These are phyloP conservation scores for Alouatta palliata DNA, from an alignment of 2,113 vertebrate genomes.

Conservation along the genomic window DNA sequence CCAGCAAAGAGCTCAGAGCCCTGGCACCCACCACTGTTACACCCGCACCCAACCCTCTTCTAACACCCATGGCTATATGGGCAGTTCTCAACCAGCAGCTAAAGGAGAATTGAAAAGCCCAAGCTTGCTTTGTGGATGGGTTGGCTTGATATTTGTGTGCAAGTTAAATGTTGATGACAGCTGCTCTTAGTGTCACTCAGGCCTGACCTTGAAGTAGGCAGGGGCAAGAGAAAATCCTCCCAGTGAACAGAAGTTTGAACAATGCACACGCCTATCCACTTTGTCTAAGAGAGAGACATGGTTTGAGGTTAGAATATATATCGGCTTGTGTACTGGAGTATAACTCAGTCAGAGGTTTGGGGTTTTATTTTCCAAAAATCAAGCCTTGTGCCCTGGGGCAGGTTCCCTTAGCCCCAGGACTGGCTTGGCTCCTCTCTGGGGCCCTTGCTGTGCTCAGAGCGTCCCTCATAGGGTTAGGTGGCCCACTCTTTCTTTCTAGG, in stretches of 20 bases:
- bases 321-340: fast-evolving
- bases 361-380: neutral
- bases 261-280: neutral
- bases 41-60: neutral
- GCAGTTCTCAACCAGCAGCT: neutral
- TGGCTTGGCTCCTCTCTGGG: neutral
- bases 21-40: neutral
- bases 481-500: neutral
- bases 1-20: neutral
- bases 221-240: neutral
- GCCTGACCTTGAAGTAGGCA: neutral
- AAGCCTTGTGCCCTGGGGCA: neutral
- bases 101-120: neutral
- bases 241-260: neutral
- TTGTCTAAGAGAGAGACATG: neutral
- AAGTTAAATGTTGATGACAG: neutral
- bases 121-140: neutral
- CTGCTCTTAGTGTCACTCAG: neutral
- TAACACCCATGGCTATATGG: fast-evolving
- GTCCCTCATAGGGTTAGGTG: neutral
- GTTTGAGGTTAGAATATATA: neutral
- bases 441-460: neutral
- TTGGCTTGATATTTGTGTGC: neutral
- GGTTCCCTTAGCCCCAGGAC: neutral
- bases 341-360: neutral